phyloP scores from a whole-genome alignment of 2,113 vertebrate genomes.

The Megaptera novaeangliae region DNA sequence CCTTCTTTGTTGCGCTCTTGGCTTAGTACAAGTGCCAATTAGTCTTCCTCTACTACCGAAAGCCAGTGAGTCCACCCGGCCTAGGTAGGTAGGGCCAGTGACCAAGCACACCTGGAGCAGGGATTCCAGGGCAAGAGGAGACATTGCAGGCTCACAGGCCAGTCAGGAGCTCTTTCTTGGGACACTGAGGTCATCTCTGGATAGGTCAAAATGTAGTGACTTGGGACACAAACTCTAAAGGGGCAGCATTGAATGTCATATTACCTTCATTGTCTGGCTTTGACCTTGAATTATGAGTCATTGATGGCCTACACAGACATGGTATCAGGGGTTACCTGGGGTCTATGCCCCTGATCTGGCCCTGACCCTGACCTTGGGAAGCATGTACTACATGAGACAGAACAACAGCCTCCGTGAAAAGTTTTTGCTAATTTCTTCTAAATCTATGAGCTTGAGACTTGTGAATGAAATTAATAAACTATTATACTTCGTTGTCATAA shows the following conservation, averaged over 20 bases:
- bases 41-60: neutral
- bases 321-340: neutral
- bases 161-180: neutral
- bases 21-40: neutral
- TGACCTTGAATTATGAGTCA: neutral
- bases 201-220: neutral
- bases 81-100: neutral
- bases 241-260: neutral
- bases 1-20: neutral
- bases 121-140: neutral
- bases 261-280: neutral
- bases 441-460: neutral
- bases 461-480: neutral
- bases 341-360: neutral
- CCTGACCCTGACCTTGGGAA: neutral
- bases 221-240: neutral
- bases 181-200: neutral
- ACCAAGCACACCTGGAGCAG: neutral
- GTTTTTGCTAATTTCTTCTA: neutral
- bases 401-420: neutral
- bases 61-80: neutral
- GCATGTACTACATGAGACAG: neutral
- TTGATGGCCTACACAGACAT: neutral
- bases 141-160: neutral
- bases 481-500: neutral